Evolutionary conservation across 2,113 vertebrate species (phyloP), one percentile per base, ranked within the genome.

Genomic region (Pyrgilauda ruficollis): DNA sequence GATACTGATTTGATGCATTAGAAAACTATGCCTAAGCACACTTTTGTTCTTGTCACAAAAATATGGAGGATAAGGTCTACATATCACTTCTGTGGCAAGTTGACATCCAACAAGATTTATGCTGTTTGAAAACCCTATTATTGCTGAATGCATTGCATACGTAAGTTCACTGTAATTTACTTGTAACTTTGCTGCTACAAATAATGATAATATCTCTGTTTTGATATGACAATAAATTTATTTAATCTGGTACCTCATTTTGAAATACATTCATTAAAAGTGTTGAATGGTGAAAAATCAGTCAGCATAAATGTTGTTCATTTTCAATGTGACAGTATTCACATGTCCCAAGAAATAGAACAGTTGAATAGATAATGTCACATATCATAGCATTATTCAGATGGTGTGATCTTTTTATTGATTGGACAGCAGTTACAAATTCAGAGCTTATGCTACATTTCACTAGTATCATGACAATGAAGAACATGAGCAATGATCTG

Each of bases 371-470:
- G 95, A 95, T 95, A 93, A 94, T 78, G 88, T 87, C 93, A 95
- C 79, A 82, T 93, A 86, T 92, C 91, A 84, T 58, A 79, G 91
- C 39, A 46, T 89, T 97, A 63, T 89, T 96, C 72, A 39, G 66
- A 84, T 63, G 55, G 64, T 64, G 72, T 87, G 85, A 92, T 95
- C 87, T 92, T 92, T 90, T 95, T 87, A 82, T 89, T 95, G 92
- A 96, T 67, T 95, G 94, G 92, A 88, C 19, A 70, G 82, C 66
- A 89, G 91, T 52, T 96, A 87, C 87, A 96, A 90, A 93, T 96
- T 95, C 95, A 87, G 95, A 94, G 95, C 93, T 96, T 94, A 96
- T 92, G 96, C 95, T 97, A 91, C 97, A 97, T 97, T 98, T 98
- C 96, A 96, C 97, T 97, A 96, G 97, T 95, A 96, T 91, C 90